Evolutionary conservation across 1,140 invertebrate genomes (phyloP).

Genomic region (Lepidurus arcticus): DNA sequence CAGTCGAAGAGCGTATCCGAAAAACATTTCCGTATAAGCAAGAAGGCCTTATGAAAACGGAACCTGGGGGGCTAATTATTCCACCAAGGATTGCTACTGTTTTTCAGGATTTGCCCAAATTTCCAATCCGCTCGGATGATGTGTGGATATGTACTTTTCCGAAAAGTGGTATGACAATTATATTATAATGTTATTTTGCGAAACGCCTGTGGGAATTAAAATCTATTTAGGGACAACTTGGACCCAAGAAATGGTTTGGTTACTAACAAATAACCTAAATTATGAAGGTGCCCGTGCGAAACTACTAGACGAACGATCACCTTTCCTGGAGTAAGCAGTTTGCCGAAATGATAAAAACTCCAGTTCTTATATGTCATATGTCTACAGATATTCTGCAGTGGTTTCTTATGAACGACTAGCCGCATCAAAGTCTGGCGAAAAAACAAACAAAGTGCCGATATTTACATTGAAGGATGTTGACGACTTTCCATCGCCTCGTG

Average conservation of each 20-base stretch:
- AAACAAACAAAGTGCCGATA: slow-evolving; percentile 28
- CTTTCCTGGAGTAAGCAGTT: slow-evolving; percentile 51
- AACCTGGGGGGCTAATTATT: not conserved
- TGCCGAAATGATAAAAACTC: not conserved
- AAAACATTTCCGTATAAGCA: not conserved
- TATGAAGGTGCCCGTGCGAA: slow-evolving; percentile 63
- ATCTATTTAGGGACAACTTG: slow-evolving; percentile 67
- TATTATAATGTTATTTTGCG: too few species aligned
- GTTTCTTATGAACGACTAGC: not conserved
- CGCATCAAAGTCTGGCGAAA: not conserved
- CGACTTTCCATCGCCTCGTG: slow-evolving; percentile 53
- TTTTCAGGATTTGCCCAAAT: not conserved
- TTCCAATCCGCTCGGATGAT: not conserved
- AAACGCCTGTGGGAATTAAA: too few species aligned
- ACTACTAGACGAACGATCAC: slow-evolving; percentile 52
- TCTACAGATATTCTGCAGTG: not conserved
- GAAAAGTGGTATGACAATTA: slow-evolving; percentile 11
- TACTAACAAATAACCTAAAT: slow-evolving; percentile 70
- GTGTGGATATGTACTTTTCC: not conserved
- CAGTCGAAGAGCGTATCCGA: slow-evolving; percentile 14
- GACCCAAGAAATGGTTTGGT: slow-evolving; percentile 82
- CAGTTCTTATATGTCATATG: not conserved
- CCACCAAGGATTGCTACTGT: slow-evolving; percentile 13
- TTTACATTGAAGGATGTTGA: slow-evolving; percentile 44
- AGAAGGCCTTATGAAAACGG: slow-evolving; percentile 20